Base-by-base conservation (phyloP, 64 coral and sea anemone genomes). In the Astreopora myriophthalma region DNA sequence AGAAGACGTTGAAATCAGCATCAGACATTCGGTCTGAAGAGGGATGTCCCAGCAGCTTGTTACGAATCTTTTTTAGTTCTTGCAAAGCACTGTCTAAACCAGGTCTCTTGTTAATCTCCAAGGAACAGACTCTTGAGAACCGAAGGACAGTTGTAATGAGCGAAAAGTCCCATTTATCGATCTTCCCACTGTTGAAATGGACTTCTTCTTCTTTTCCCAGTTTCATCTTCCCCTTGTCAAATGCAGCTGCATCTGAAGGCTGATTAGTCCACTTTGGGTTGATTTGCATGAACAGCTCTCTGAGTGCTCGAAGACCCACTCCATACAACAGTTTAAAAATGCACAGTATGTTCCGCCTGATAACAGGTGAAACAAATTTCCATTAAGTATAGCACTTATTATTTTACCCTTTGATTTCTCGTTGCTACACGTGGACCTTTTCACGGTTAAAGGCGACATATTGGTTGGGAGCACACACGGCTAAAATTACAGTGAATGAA, bases 151-250 rank as follows among this genome's bases (percentile, higher is more conserved):
- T 96, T 17, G 89, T 96, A 26, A 96, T 79, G 13, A 96, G 68
- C n/a, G 94, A 96, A 29, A 88, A 90, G 38, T 96, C 94, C 94
- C 94, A 96, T 22, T 92, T 11, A 46, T 92, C 14, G 31, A 96
- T 96, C 76, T 96, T n/a, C 5, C 94, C 94, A 29, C 44, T 42
- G 17, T 76, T 88, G 42, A 96, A 95, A 9, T 23, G 6, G 1
- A 24, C 20, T 74, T 24, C 31, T 48, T 92, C 76, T 28, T 92
- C 75, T 13, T 65, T 60, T 4, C 51, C 75, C 20, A 96, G 29
- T 20, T 61, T 48, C 94, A 96, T 96, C 12, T 52, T 75, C 0
- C 94, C 89, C 23, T 75, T 76, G 68, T 75, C 89, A 67, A 96
- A 40, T 1, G 30, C 26, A 37, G 62, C 75, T 30, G 94, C 89